These are phyloP conservation scores for Agrochola lota DNA, from an alignment of 2,888 invertebrate species.

Conservation along the genomic window DNA sequence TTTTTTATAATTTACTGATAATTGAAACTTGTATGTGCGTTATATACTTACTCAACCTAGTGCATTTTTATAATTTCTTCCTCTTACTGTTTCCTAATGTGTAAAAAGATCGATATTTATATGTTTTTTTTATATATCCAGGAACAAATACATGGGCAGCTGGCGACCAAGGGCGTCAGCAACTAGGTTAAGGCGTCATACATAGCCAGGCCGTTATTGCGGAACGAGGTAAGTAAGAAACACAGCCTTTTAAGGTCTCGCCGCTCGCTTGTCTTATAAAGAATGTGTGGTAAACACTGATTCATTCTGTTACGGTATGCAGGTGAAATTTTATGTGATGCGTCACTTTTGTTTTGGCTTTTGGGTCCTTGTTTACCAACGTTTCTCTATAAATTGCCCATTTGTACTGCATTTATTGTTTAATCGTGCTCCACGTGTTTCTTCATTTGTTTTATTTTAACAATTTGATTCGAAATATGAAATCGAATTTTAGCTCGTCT, in stretches of 20 bases:
- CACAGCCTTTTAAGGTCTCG: slow-evolving; percentile 76
- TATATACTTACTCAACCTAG: neutral
- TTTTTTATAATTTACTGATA: neutral
- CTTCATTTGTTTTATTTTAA: neutral
- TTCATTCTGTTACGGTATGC: slow-evolving; percentile 68
- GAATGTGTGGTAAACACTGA: slow-evolving; percentile 77
- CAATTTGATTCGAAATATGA: neutral
- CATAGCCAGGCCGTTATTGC: slow-evolving; percentile 81
- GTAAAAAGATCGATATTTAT: neutral
- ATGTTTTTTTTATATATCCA: slow-evolving; percentile 66
- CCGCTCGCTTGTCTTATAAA: slow-evolving; percentile 69
- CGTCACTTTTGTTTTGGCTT: slow-evolving; percentile 47
- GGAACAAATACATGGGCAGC: slow-evolving; percentile 75
- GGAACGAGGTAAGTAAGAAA: slow-evolving; percentile 86
- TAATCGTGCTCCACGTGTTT: neutral
- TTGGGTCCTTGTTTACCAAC: slow-evolving; percentile 20
- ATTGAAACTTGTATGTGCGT: neutral
- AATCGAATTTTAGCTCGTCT: neutral
- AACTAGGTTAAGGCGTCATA: slow-evolving; percentile 84
- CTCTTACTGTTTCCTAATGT: neutral
- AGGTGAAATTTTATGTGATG: slow-evolving; percentile 60
- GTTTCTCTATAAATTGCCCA: slow-evolving; percentile 5
- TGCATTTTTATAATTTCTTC: neutral
- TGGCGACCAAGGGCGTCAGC: slow-evolving; percentile 80
- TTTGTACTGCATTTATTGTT: slow-evolving; percentile 5